Base-by-base conservation (phyloP, 2,888 invertebrate species). In the Marronus borbonicus region DNA sequence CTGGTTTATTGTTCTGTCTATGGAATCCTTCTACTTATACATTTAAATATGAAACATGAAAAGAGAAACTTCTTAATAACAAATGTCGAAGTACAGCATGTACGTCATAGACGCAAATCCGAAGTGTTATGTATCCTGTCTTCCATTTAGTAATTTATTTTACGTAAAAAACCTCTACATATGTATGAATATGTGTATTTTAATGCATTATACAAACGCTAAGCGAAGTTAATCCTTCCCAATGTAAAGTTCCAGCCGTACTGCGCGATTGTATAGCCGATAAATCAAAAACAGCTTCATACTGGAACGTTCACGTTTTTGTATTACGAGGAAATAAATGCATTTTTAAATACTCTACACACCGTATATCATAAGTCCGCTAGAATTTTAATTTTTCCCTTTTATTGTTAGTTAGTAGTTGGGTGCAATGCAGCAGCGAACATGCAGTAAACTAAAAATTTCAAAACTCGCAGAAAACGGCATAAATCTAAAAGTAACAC, bases 401-500 rank as follows among this genome's bases (percentile, higher is more conserved):
- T 74, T 74, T 60, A 60, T 74, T 74, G 60, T 44, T 74, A 60
- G 72, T 60, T 60, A 44, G 24, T 60, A 39, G 60, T 62, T n/a
- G 12, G 72, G 14, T 60, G 72, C 72, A 74, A 74, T 49, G 62
- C 72, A 68, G 36, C 64, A 24, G 52, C 62, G 8, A 17, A 50
- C 28, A 24, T 70, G 77, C 77, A 77, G 64, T 72, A 77, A 77
- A 77, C 52, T 69, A 77, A 72, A 74, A 77, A 77, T 77, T 77
- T 64, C 52, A 31, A 72, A 77, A 76, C 58, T 66, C 28, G 20
- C 55, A 68, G 69, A 68, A 52, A 78, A 79, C 74, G 74, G 74
- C 68, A 79, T 80, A 80, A 80, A 80, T 80, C 79, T 77, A 60
- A 77, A 78, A 62, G 70, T 79, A 79, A 76, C 77, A 76, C 79